These are phyloP conservation scores for Gobio gobio DNA, from an alignment of 2,113 vertebrate species.

Conservation along the genomic window DNA sequence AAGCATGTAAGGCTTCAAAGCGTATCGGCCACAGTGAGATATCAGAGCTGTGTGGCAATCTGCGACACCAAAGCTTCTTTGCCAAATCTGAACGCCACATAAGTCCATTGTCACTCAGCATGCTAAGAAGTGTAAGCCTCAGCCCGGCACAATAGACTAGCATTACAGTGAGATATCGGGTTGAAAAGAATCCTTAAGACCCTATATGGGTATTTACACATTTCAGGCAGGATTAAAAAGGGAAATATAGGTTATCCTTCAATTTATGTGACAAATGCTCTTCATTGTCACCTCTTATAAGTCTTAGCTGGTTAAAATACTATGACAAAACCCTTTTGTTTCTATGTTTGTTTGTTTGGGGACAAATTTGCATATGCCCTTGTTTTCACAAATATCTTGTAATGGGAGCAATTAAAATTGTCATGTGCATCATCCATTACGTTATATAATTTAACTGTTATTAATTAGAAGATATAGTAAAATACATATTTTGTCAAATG, in stretches of 20 bases:
- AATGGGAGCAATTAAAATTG: background rate
- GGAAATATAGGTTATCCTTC: constrained; percentile 73
- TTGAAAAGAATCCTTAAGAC: constrained; percentile 42
- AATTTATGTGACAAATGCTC: constrained; percentile 64
- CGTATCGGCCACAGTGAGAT: constrained; percentile 45
- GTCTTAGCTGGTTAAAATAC: constrained; percentile 23
- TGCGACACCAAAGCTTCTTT: constrained; percentile 55
- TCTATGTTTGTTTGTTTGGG: constrained; percentile 38
- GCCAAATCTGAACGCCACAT: constrained; percentile 56
- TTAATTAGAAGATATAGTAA: background rate
- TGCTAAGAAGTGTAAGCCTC: constrained; percentile 69
- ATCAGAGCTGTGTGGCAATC: constrained; percentile 51
- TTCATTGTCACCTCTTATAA: constrained; percentile 40
- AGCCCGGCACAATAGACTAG: constrained; percentile 56
- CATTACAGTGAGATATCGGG: constrained; percentile 48
- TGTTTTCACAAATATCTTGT: background rate
- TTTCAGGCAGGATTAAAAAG: constrained; percentile 69
- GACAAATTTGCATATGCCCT: constrained; percentile 42
- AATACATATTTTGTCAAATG: background rate
- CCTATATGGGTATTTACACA: constrained; percentile 63
- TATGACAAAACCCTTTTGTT: constrained; percentile 5
- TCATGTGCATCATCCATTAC: background rate
- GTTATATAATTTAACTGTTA: background rate
- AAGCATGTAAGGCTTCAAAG: constrained; percentile 50
- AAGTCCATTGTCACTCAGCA: constrained; percentile 69